These are phyloP conservation scores for Corvus hawaiiensis DNA, from an alignment of 2,113 vertebrate genomes.

Conservation along the genomic window DNA sequence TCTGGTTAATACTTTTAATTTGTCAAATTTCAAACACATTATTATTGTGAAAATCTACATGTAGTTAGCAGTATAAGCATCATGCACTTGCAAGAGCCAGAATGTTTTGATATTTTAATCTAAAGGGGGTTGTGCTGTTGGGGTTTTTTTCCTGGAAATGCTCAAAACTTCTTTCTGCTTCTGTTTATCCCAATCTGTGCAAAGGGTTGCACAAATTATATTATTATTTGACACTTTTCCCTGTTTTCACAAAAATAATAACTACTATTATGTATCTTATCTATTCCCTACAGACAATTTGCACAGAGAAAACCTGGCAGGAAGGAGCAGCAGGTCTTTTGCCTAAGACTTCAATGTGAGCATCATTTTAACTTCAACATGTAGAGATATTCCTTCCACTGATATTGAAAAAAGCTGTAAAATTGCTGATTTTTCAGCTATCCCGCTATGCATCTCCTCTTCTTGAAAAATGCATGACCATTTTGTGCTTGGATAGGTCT, in stretches of 20 bases:
- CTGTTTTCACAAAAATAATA: not conserved
- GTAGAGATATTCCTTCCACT: not conserved
- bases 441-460: not conserved
- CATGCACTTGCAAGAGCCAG: not conserved
- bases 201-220: not conserved
- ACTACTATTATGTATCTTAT: not conserved
- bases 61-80: not conserved
- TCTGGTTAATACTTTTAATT: not conserved
- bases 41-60: not conserved
- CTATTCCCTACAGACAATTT: not conserved
- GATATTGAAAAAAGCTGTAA: not conserved
- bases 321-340: not conserved
- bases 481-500: not conserved
- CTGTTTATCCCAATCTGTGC: not conserved
- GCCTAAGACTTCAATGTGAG: not conserved
- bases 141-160: not conserved
- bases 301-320: not conserved
- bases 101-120: not conserved
- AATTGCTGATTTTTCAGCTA: not conserved
- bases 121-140: not conserved
- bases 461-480: slow-evolving; percentile 1
- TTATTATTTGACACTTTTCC: not conserved
- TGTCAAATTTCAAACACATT: not conserved
- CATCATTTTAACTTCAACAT: not conserved
- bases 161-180: not conserved